Conservation (phyloP, 2,888 invertebrate genomes). For the Mythimna impura region DNA sequence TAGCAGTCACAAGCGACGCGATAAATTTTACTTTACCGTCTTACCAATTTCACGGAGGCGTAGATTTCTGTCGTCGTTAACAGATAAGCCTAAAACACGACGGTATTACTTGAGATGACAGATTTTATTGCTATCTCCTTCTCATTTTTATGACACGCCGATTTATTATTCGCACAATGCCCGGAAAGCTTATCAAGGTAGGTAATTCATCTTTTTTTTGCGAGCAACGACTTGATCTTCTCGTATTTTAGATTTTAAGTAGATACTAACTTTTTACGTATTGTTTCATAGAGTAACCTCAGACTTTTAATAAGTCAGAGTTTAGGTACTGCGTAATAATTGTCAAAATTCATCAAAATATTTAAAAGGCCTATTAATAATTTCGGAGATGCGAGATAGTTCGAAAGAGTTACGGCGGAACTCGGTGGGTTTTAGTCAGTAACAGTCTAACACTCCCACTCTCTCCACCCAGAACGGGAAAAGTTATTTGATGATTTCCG, state of each 20-base stretch:
- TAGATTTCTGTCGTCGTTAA: conserved; percentile 76
- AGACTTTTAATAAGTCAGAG: too few relatives aligned
- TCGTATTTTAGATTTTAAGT: not conserved
- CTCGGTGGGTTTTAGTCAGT: too few relatives aligned
- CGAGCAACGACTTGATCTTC: conserved; percentile 34
- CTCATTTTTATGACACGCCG: conserved; percentile 81
- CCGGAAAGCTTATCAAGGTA: conserved; percentile 69
- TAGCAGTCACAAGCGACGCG: conserved; percentile 37
- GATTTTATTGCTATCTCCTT: conserved; percentile 83
- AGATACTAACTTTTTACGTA: not conserved
- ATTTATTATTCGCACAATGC: conserved; percentile 77
- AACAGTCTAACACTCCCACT: too few relatives aligned
- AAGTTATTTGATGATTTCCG: too few relatives aligned
- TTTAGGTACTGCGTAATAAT: too few relatives aligned
- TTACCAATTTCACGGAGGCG: conserved; percentile 71
- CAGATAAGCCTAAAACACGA: conserved; percentile 81
- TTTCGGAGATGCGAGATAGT: too few relatives aligned
- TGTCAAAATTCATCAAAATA: too few relatives aligned
- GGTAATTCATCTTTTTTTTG: conserved; percentile 63
- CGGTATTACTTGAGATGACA: conserved; percentile 81
- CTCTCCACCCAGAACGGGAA: too few relatives aligned
- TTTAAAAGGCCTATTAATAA: too few relatives aligned
- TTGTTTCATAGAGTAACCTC: not conserved
- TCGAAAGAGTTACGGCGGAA: too few relatives aligned
- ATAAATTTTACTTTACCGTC: conserved; percentile 70